A percentile compares a stretch with the other conserved stretches of the same genome.
phyloP scores from a whole-genome alignment of 1,140 invertebrate species.

The Cotesia glomerata region DNA sequence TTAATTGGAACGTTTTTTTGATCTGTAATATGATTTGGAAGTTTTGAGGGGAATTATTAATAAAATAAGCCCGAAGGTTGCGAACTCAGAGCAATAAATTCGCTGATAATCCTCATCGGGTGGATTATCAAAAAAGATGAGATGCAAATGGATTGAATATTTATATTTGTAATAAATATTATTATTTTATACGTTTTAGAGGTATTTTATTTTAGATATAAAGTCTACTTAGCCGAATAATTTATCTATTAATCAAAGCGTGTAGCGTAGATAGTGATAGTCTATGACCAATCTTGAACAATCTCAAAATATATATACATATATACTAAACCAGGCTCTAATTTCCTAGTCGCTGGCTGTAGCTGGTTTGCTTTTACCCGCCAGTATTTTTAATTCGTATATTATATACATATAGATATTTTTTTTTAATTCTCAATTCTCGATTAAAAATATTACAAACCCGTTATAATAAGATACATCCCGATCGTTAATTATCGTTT shows the following conservation, averaged over 20 bases:
- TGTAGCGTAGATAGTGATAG: conserved; percentile 15
- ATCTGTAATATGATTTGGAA: too few species aligned
- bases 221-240: conserved; percentile 51
- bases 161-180: not conserved
- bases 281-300: conserved; percentile 9
- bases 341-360: not conserved
- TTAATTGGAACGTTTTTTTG: too few species aligned
- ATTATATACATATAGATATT: too few species aligned
- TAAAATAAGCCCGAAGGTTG: not conserved
- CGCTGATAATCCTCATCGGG: conserved; percentile 42
- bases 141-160: conserved; percentile 51
- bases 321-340: not conserved
- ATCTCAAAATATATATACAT: too few species aligned
- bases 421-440: not conserved
- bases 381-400: too few species aligned
- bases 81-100: conserved; percentile 39
- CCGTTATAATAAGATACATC: conserved; percentile 3
- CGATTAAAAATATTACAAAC: conserved; percentile 1
- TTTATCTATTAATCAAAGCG: conserved; percentile 54
- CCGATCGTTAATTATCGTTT: conserved; percentile 15
- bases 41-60: not conserved
- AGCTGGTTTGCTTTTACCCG: too few species aligned
- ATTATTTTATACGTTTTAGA: not conserved
- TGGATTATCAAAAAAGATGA: conserved; percentile 33
- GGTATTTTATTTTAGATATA: conserved; percentile 19